Conservation (phyloP, 2,888 invertebrate species). For the Geophilus truncorum region DNA sequence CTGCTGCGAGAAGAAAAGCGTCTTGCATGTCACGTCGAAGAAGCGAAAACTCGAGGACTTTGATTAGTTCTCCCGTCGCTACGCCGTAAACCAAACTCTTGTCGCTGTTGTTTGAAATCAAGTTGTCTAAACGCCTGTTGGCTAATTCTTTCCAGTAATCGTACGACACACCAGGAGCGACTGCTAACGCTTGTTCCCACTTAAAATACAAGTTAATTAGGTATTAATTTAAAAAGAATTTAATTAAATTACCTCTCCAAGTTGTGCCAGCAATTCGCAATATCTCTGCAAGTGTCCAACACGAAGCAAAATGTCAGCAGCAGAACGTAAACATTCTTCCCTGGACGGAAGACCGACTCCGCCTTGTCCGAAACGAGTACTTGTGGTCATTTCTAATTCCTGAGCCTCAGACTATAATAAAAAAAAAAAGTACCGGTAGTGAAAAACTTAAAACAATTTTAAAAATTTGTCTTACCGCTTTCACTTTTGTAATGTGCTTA, state of each 20-base stretch:
- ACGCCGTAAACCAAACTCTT: conserved; percentile 45
- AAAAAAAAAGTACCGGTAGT: conserved; percentile 28
- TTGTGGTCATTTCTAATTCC: conserved; percentile 47
- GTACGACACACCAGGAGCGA: conserved; percentile 50
- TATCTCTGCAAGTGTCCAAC: conserved; percentile 49
- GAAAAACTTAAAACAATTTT: neutral
- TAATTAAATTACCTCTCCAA: conserved; percentile 43
- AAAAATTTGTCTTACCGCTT: conserved; percentile 43
- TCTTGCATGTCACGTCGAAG: conserved; percentile 44
- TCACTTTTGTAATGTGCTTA: conserved; percentile 47
- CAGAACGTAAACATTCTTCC: conserved; percentile 45
- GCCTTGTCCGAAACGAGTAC: conserved; percentile 45
- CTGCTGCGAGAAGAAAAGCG: conserved; percentile 44
- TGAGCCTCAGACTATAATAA: conserved; percentile 47
- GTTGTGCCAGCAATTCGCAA: conserved; percentile 50
- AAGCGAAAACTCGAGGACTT: conserved; percentile 40
- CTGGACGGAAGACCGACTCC: conserved; percentile 41
- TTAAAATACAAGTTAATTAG: conserved; percentile 38
- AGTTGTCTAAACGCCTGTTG: conserved; percentile 44
- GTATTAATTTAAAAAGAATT: conserved; percentile 40
- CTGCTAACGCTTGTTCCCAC: conserved; percentile 51
- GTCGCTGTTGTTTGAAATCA: conserved; percentile 45
- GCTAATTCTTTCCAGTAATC: conserved; percentile 49
- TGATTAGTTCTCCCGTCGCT: conserved; percentile 46
- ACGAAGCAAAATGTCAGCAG: conserved; percentile 46